Evolutionary conservation across 2,888 invertebrate species (phyloP), one percentile per base, ranked within the genome.

Genomic region (Aricia artaxerxes): DNA sequence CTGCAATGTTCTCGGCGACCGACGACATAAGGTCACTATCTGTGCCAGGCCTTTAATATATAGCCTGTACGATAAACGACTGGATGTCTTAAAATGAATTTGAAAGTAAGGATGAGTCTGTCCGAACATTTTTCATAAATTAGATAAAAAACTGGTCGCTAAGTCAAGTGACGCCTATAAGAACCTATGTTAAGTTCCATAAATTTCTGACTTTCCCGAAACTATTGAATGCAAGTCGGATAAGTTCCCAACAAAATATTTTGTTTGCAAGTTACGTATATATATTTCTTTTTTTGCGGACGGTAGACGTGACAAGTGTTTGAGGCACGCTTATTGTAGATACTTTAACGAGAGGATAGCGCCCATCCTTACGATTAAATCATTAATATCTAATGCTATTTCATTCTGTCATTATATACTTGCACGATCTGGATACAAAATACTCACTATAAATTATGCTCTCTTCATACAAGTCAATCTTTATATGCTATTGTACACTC

Each of bases 1-100:
- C 88, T 88, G 90, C 90, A 90, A 91, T 90, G 91, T 90, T 87
- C 89, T 89, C 88, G 88, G 88, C 88, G 88, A 92, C 92, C 91
- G 91, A 90, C 90, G 90, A 91, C 91, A 91, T 90, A 92, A 91
- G 94, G 92, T 93, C 93, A 92, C 89, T 91, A 90, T 88, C 89
- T 88, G 91, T 86, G 87, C 90, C 89, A 88, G 85, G 86, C 87
- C 89, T 91, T 89, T 87, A 91, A 92, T 91, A 91, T 92, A 92
- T 92, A 91, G 91, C 89, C 89, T 91, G 92, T 90, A 90, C 88
- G 86, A 90, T 92, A 91, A 82, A 82, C 81, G 82, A 80, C 80
- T 80, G 31, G 31, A 64, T 69, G 35, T 6, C 13, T 38, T 16
- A 69, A 13, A 69, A 35, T 69, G 35, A 69, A 35, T 35, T 69